Base-by-base conservation (phyloP, 1,140 invertebrate genomes). In the Copidosoma floridanum region DNA sequence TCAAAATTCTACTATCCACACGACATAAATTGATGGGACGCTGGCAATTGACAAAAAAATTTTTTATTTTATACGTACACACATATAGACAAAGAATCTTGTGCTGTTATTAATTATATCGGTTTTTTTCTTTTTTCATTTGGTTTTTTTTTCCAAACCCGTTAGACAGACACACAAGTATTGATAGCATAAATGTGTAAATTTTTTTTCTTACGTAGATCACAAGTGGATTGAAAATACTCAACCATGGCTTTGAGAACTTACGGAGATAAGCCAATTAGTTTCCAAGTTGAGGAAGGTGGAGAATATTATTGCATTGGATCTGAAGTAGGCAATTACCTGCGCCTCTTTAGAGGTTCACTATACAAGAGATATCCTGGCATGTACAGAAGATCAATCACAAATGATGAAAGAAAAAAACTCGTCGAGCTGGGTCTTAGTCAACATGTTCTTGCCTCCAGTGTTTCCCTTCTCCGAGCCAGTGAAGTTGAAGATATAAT, bases 291-390 rank as follows among this genome's bases (percentile, higher is more conserved):
- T 6, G 95, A 98, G 80, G 95, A 98, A 82, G 94, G 94, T 84
- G 95, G 94, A 53, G 96, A 99, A 77, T 95, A 91, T 78, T 99
- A 95, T 76, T 99, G 97, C 77, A 96, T 99, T 75, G 97, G 97
- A 52, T 98, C 96, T 0, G 96, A 99, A 85, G 93, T 95, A 75
- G 80, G 72, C 51, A 76, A 78, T 66, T 99, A 99, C 79, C 80
- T 99, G 26, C 92, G 97, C 16, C 85, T 99, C 65, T 99, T 99
- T 78, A 86, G 97, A 63, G 98, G 98, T 16, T 97, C 96, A 3
- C 81, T 99, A 0, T 99, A 99, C 77, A 99, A 99, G 79, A 92
- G 93, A 72, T 99, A 98, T 76, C 98, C 98, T 68, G 95, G 95
- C 40, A 92, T 99, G 88, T 97, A 89, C 81, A 86, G 97, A 69